These are phyloP conservation scores for Amphibalanus amphitrite DNA, from an alignment of 1,140 invertebrate species.

Conservation along the genomic window DNA sequence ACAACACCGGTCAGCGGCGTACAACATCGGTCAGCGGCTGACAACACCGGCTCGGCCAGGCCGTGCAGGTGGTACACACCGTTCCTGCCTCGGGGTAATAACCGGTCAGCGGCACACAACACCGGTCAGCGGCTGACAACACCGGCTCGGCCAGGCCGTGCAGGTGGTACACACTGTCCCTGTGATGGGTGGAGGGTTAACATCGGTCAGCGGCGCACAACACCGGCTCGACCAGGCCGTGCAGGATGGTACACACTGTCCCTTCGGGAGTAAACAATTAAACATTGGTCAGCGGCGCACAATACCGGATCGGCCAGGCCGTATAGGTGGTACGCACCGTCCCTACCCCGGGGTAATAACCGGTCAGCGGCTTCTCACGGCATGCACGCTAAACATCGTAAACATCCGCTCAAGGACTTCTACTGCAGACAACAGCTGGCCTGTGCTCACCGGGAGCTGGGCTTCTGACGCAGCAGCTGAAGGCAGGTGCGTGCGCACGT, in stretches of 20 bases:
- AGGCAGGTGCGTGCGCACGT: neutral
- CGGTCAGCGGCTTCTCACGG: too few species aligned
- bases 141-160: too few species aligned
- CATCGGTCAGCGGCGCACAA: neutral
- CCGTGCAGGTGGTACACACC: neutral
- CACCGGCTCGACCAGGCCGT: too few species aligned
- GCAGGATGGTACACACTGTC: neutral
- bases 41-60: too few species aligned
- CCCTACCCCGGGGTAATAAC: neutral
- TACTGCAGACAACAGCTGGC: too few species aligned
- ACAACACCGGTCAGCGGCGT: too few species aligned
- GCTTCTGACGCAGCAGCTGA: neutral
- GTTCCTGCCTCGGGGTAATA: neutral
- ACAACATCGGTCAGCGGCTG: too few species aligned
- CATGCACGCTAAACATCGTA: too few species aligned
- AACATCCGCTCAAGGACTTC: too few species aligned
- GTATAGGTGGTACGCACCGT: neutral
- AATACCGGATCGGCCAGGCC: neutral
- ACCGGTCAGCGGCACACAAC: too few species aligned
- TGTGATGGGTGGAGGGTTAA: neutral
- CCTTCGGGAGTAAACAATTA: too few species aligned
- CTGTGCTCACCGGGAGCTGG: neutral
- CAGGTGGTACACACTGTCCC: neutral
- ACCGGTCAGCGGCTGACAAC: too few species aligned
- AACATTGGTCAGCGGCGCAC: neutral